Evolutionary conservation across 2,797 vertebrate species (phyloP), one percentile per base, ranked within the genome.

Genomic region (Intellagama lesueurii): DNA sequence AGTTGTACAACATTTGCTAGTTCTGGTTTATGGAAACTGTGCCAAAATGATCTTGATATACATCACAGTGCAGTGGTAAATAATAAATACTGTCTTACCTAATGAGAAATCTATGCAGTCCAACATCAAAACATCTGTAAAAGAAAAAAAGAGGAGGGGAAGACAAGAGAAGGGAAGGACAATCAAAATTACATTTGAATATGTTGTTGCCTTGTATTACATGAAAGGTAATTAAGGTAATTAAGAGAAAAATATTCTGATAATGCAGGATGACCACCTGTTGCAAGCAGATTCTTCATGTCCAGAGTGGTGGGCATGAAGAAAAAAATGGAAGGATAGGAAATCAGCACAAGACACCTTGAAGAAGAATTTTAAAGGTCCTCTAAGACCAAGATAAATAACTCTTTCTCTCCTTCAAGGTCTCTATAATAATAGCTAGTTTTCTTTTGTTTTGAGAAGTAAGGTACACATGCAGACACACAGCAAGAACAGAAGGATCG

Each of bases 31-130:
- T 1, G 52, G n/a, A 56, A n/a, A 52, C 44, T 52, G 64, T 87
- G 60, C 56, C 76, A n/a, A 79, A 83, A 75, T 0, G 78, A 32
- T 83, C 81, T 82, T 14, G 2, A 16, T 90, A 89, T 83, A 78
- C 44, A 77, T 35, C 7, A 44, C 28, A n/a, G 49, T 0, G 5
- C 11, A 89, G 89, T 0, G 76, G 22, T 19, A 92, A 75, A 81
- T 44, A 87, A 91, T 85, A 60, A 93, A 35, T 1, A 86, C 69
- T 91, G 89, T 91, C 97, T 98, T 98, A 99, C 99, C 99, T 98
- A 95, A 99, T 97, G 92, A 99, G 97, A 97, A 99, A 99, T 94
- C 95, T 97, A 96, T 99, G 99, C n/a, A 99, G 97, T 35, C 99
- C 99, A 92, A 98, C 98, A 0, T 99, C 99, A 97, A 99, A 99